These are phyloP conservation scores for Carapus acus DNA, from an alignment of 2,797 vertebrate species.

Conservation along the genomic window DNA sequence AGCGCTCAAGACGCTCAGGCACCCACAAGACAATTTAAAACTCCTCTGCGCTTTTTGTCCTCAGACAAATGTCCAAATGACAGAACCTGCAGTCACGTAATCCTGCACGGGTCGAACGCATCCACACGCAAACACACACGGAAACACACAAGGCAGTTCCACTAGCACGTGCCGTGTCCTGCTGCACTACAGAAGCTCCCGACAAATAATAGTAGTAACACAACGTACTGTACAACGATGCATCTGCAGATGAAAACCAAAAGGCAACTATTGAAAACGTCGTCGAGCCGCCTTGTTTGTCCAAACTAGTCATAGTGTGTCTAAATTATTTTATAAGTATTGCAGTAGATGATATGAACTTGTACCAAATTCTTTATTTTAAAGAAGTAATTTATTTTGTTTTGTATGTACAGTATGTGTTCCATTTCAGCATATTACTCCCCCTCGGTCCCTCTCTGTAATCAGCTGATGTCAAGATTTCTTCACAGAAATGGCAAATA, in stretches of 20 bases:
- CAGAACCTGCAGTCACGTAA: constrained; percentile 43
- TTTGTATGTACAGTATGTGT: constrained; percentile 70
- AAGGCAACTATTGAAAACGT: constrained; percentile 61
- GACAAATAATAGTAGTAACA: constrained; percentile 43
- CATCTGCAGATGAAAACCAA: constrained; percentile 60
- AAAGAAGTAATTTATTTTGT: constrained; percentile 67
- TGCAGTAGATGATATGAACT: constrained; percentile 66
- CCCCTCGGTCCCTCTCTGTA: constrained; percentile 66
- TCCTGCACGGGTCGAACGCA: constrained; percentile 37
- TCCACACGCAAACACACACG: too few relatives aligned
- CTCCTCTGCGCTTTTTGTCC: constrained; percentile 39
- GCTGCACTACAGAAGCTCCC: constrained; percentile 59
- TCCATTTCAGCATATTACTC: constrained; percentile 63
- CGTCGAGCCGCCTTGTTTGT: constrained; percentile 66
- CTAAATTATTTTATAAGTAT: constrained; percentile 65
- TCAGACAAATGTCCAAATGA: constrained; percentile 35
- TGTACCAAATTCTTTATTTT: constrained; percentile 69
- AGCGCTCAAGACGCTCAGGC: constrained; percentile 44
- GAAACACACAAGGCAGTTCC: too few relatives aligned
- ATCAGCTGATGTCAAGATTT: constrained; percentile 69
- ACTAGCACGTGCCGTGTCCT: constrained; percentile 49
- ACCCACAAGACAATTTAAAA: constrained; percentile 47
- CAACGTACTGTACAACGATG: constrained; percentile 57
- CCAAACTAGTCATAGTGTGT: constrained; percentile 60
- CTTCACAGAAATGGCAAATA: constrained; percentile 68